Conservation (phyloP, 2,797 vertebrate genomes). For the Sebastes variabilis region DNA sequence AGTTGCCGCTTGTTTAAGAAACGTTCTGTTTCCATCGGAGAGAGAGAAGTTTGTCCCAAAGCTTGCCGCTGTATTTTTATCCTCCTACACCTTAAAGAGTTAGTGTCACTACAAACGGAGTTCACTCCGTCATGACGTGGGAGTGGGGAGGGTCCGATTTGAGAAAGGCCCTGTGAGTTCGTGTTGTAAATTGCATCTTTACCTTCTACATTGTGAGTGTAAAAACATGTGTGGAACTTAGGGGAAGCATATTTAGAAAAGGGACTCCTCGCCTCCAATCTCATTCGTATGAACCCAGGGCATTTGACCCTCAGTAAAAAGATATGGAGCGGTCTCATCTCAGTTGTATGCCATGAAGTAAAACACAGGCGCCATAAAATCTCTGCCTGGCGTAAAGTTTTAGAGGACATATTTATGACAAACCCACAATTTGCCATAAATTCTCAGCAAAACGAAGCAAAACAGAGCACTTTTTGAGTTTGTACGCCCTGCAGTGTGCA, state of each 20-base stretch:
- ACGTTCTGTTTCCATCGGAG: too few relatives aligned
- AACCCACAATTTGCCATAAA: neutral
- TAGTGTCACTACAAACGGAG: accelerated
- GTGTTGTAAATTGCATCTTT: neutral
- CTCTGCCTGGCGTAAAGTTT: neutral
- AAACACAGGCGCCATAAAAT: conserved; percentile 9
- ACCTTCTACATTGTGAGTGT: neutral
- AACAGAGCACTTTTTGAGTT: neutral
- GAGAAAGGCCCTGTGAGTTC: neutral
- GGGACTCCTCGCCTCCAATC: too few relatives aligned
- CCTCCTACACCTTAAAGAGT: too few relatives aligned
- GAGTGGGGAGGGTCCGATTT: too few relatives aligned
- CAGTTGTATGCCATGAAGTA: neutral
- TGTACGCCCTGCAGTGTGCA: neutral
- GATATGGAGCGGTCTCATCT: neutral
- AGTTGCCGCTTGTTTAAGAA: too few relatives aligned
- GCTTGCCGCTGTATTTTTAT: too few relatives aligned
- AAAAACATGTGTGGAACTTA: neutral
- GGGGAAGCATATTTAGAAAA: neutral
- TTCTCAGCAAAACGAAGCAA: neutral
- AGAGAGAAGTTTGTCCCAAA: too few relatives aligned
- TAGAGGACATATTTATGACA: neutral
- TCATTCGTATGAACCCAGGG: neutral
- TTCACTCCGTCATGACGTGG: too few relatives aligned
- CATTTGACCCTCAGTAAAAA: neutral